These are phyloP conservation scores for Andrena hattorfiana DNA, from an alignment of 2,888 invertebrate genomes.

Conservation along the genomic window DNA sequence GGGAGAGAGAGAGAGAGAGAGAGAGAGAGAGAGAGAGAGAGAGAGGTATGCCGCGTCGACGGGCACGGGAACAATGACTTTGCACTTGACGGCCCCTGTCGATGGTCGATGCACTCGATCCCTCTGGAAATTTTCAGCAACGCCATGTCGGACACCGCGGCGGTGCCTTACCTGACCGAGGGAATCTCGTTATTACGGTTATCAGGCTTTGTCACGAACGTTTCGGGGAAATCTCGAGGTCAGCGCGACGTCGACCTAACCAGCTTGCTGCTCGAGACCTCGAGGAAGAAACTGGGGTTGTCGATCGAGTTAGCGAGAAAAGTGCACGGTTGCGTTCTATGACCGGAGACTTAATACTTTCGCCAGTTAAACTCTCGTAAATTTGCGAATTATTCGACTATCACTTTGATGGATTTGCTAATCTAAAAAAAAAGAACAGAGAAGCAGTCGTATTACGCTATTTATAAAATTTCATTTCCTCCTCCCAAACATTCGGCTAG, in stretches of 20 bases:
- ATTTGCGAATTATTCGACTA: not conserved
- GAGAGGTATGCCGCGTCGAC: not conserved
- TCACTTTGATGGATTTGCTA: not conserved
- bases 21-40: constrained; percentile 3
- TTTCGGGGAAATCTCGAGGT: constrained; percentile 30
- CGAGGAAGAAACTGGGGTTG: not conserved
- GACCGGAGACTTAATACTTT: not conserved
- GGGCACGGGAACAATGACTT: constrained; percentile 10
- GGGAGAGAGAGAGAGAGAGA: constrained; percentile 8
- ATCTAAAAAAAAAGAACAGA: not conserved
- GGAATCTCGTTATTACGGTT: constrained; percentile 51
- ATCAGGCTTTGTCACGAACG: constrained; percentile 44
- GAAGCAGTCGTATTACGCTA: not conserved
- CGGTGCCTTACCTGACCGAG: not conserved
- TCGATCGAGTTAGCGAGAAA: constrained; percentile 6
- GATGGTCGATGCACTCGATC: constrained; percentile 23
- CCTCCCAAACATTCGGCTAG: not conserved
- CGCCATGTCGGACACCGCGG: not conserved
- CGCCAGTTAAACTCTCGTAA: not conserved
- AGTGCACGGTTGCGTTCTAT: constrained; percentile 1
- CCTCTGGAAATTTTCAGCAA: constrained; percentile 9
- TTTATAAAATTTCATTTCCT: not conserved
- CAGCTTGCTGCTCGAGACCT: not conserved
- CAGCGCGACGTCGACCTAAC: constrained; percentile 36
- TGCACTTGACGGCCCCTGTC: constrained; percentile 17